These are phyloP conservation scores for Imbricaverruca yamaguchii DNA, from an alignment of 2,888 invertebrate genomes.

Conservation along the genomic window DNA sequence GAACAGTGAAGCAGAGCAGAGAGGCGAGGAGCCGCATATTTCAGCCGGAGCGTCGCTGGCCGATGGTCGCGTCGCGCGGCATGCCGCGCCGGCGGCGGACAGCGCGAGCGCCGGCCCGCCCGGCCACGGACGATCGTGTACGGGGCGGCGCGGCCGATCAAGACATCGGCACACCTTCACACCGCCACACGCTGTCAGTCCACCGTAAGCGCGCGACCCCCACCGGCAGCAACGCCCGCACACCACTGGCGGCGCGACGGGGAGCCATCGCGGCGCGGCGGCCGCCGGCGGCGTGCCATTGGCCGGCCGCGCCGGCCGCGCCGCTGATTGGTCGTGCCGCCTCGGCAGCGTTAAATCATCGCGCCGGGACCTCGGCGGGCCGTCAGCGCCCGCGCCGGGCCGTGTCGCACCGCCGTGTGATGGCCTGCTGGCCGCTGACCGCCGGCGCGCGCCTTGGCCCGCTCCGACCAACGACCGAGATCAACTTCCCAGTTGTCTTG, in stretches of 20 bases:
- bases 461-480: too few relatives aligned
- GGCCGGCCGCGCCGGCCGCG: background rate
- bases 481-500: too few relatives aligned
- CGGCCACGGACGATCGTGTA: background rate
- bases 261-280: constrained; percentile 11
- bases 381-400: too few relatives aligned
- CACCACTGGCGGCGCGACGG: background rate
- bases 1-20: background rate
- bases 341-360: background rate
- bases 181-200: too few relatives aligned
- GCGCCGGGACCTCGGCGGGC: background rate
- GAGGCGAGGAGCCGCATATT: background rate
- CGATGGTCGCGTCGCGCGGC: background rate
- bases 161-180: too few relatives aligned
- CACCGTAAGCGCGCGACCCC: background rate
- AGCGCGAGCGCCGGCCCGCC: background rate
- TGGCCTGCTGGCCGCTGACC: too few relatives aligned
- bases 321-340: background rate
- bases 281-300: background rate
- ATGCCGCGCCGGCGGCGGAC: background rate
- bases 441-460: too few relatives aligned
- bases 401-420: too few relatives aligned
- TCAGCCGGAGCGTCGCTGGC: too few relatives aligned
- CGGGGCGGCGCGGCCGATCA: too few relatives aligned
- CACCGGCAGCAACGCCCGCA: background rate